phyloP scores from a whole-genome alignment of 2,888 invertebrate species.

The Caenorhabditis parvicauda region DNA sequence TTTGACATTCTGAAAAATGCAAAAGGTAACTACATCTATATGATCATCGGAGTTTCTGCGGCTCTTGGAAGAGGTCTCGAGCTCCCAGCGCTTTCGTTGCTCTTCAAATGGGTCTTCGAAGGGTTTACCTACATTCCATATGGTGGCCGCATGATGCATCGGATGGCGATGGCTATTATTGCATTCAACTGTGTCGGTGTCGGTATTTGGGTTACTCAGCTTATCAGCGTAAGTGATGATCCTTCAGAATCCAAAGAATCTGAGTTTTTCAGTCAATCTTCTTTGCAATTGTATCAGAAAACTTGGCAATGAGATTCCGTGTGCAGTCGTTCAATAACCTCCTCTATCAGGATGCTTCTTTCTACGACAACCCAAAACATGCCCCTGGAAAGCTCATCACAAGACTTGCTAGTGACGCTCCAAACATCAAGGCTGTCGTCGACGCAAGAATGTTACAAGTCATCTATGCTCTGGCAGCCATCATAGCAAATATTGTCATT shows the following conservation, averaged over 20 bases:
- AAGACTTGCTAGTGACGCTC: constrained; percentile 64
- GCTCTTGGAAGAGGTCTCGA: constrained; percentile 64
- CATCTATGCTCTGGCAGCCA: constrained; percentile 62
- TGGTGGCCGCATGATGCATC: constrained; percentile 15
- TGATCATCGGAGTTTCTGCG: constrained; percentile 26
- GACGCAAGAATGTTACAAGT: constrained; percentile 63
- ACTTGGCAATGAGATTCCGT: constrained; percentile 42
- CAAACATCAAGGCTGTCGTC: constrained; percentile 64
- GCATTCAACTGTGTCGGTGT: constrained; percentile 24
- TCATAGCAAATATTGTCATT: constrained; percentile 63
- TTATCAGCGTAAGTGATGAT: constrained; percentile 19
- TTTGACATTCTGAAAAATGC: constrained; percentile 29
- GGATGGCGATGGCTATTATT: constrained; percentile 25
- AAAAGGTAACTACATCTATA: constrained; percentile 24
- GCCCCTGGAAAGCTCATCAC: constrained; percentile 63
- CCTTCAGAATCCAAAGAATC: background rate
- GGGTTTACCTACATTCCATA: constrained; percentile 16
- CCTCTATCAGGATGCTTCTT: constrained; percentile 64
- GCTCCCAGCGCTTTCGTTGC: constrained; percentile 65
- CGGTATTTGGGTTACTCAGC: constrained; percentile 33
- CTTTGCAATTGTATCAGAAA: constrained; percentile 42
- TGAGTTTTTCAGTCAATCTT: constrained; percentile 22
- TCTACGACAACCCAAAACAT: constrained; percentile 64
- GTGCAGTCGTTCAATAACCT: constrained; percentile 50
- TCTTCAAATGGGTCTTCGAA: constrained; percentile 43